Base-by-base conservation (phyloP, 2,113 vertebrate genomes). In the Nannospalax galili region DNA sequence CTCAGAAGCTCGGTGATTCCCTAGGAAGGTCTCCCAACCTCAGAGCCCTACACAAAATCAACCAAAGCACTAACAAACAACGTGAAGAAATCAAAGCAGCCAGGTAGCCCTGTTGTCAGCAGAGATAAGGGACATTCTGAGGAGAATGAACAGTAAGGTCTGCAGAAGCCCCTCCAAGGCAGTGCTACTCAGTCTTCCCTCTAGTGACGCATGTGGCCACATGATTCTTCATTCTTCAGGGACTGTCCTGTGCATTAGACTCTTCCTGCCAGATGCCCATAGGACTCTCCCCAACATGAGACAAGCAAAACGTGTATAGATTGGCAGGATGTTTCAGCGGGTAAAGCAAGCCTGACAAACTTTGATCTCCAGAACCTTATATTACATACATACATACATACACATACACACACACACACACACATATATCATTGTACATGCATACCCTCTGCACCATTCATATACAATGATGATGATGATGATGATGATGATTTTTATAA, bases 61-160 rank as follows among this genome's bases (percentile, higher is more conserved):
- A 48, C 52, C 35, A 80, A 75, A 94, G 48, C 5, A 26, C 52
- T n/a, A 52, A 52, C 6, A 40, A 65, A 79, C 56, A 52, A 77
- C 70, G 20, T 42, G 14, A 75, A 87, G 87, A 90, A 62, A 73
- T 67, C 40, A 26, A 32, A n/a, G 69, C 9, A 20, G 90, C 26
- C 8, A 5, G 22, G 58, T 22, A 48, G n/a, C 24, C 35, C 26
- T 1, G 7, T 84, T 40, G 2, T 70, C 24, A 32, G 58, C 69
- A 70, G 70, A 79, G 9, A 40, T 5, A 1, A 79, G 42, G 48
- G 88, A 58, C 1, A 0, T 15, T n/a, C n/a, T 20, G 4, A 45
- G 4, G 32, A 88, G 67, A 42, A 8, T 0, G 1, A 37, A 52
- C 0, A 1, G 40, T 3, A 2, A 8, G 24, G 48, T 62, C 45